A percentile compares a stretch with the other conserved stretches of the same genome.
phyloP scores from a whole-genome alignment of 2,113 vertebrate genomes.

The Chinchilla lanigera region DNA sequence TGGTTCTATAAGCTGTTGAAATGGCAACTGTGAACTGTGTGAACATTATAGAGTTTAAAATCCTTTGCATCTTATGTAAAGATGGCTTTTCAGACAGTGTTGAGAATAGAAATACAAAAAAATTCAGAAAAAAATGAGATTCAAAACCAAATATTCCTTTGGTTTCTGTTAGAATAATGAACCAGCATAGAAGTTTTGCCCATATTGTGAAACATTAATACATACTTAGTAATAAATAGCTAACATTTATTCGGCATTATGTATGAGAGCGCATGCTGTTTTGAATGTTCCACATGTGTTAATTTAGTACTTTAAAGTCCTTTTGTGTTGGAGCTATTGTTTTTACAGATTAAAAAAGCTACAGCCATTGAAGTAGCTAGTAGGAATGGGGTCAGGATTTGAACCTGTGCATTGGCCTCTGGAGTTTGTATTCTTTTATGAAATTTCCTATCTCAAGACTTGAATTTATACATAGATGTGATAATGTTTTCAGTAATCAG shows the following conservation, averaged over 20 bases:
- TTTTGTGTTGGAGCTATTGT: neutral
- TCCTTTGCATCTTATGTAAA: neutral
- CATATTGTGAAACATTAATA: neutral
- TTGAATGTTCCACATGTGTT: neutral
- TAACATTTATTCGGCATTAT: neutral
- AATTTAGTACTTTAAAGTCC: neutral
- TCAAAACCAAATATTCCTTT: neutral
- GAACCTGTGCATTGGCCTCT: neutral
- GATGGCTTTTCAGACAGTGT: neutral
- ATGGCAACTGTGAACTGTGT: neutral
- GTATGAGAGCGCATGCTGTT: neutral
- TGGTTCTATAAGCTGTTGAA: neutral
- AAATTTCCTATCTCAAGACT: neutral
- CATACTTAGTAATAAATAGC: neutral
- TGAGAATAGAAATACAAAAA: constrained; percentile 4
- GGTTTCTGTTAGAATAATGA: constrained; percentile 22
- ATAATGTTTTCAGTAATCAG: constrained; percentile 8
- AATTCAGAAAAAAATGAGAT: neutral
- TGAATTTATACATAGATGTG: neutral
- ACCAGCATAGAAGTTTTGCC: neutral
- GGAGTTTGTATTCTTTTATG: neutral
- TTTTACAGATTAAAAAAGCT: neutral
- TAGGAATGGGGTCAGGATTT: neutral
- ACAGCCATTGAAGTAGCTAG: neutral
- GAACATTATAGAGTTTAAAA: constrained; percentile 47